A percentile compares a stretch with the other conserved stretches of the same genome.
These are phyloP conservation scores for Caloenas nicobarica DNA, from an alignment of 2,113 vertebrate genomes.

Conservation along the genomic window DNA sequence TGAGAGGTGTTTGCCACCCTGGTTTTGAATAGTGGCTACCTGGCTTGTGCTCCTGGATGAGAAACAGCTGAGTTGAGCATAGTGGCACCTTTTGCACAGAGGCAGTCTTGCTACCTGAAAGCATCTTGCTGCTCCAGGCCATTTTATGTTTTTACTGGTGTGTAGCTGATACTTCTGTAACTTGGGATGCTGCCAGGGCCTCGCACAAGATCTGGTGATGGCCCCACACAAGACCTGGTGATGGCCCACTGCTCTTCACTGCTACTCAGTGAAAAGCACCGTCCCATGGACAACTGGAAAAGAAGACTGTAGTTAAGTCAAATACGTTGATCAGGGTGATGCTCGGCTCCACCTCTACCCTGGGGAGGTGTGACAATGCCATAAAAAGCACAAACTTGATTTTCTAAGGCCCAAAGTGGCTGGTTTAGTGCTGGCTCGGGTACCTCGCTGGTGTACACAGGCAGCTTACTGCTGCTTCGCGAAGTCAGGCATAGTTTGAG, in stretches of 20 bases:
- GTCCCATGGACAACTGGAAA: neutral
- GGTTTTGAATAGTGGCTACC: neutral
- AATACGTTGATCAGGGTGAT: fast-evolving
- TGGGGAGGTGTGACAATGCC: too few relatives aligned
- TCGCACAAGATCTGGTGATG: fast-evolving
- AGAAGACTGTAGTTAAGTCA: neutral
- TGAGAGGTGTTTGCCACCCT: neutral
- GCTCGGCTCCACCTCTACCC: neutral
- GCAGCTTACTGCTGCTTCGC: neutral
- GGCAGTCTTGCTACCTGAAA: neutral
- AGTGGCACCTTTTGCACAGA: neutral
- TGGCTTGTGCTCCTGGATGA: neutral
- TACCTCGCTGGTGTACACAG: neutral
- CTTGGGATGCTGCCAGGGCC: neutral
- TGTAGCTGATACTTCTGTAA: neutral
- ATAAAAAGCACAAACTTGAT: neutral
- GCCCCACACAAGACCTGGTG: fast-evolving
- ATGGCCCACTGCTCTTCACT: neutral
- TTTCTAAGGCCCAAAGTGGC: neutral
- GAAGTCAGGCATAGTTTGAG: fast-evolving
- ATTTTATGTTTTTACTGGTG: neutral
- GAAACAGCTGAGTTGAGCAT: neutral
- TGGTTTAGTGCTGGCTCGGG: neutral
- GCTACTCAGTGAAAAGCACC: neutral
- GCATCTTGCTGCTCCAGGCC: neutral